A percentile compares a stretch with the other conserved stretches of the same genome.
phyloP scores from a whole-genome alignment of 2,797 vertebrate species.

The Steatocranus sp. region DNA sequence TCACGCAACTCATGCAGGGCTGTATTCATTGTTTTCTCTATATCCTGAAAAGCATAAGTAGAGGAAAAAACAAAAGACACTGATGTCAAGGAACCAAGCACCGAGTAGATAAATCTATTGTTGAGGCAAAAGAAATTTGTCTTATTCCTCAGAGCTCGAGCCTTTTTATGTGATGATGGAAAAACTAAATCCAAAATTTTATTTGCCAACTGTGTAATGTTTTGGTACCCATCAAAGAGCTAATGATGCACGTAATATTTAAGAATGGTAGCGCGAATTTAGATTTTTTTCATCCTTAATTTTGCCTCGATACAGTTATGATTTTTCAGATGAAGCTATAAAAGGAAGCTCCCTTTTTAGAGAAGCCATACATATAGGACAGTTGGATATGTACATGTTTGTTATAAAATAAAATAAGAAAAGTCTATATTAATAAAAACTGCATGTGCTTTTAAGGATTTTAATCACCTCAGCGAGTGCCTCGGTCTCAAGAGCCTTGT shows the following conservation, averaged over 20 bases:
- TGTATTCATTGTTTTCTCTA: constrained; percentile 96
- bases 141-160: background rate
- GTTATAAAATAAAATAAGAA: background rate
- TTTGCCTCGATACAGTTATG: background rate
- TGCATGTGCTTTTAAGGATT: background rate
- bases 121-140: background rate
- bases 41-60: constrained; percentile 77
- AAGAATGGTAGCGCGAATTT: background rate
- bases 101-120: background rate
- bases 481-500: constrained; percentile 91
- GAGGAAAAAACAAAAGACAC: background rate
- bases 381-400: background rate
- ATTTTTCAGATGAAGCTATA: background rate
- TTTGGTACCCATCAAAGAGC: background rate
- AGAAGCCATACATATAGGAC: background rate
- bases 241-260: background rate
- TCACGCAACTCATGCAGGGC: constrained; percentile 91
- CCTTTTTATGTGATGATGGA: background rate
- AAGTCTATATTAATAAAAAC: background rate
- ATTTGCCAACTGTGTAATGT: background rate
- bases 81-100: background rate
- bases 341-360: background rate
- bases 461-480: constrained; percentile 87
- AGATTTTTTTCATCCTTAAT: background rate
- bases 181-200: background rate